These are phyloP conservation scores for Bambusicola thoracicus DNA, from an alignment of 2,113 vertebrate species.

Conservation along the genomic window DNA sequence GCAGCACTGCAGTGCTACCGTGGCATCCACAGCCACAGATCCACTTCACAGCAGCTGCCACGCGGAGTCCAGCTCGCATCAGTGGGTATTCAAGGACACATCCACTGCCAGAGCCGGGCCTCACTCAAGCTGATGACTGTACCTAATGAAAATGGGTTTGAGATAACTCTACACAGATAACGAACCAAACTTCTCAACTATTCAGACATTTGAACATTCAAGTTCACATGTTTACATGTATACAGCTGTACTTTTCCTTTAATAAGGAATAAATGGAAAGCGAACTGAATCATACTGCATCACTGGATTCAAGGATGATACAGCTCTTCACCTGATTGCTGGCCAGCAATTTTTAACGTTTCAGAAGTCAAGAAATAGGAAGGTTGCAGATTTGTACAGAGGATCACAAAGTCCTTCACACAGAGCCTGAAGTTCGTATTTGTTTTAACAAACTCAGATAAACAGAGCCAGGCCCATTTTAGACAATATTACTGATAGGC, in stretches of 20 bases:
- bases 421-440: neutral
- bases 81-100: neutral
- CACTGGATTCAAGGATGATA: neutral
- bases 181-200: neutral
- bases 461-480: neutral
- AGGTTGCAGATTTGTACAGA: neutral
- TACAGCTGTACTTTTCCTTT: neutral
- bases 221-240: neutral
- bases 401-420: neutral
- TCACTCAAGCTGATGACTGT: neutral
- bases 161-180: neutral
- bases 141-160: neutral
- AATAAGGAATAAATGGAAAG: neutral
- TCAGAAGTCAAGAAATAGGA: neutral
- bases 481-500: neutral
- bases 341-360: neutral
- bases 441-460: neutral
- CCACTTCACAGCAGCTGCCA: neutral
- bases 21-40: neutral
- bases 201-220: neutral
- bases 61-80: neutral
- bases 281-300: neutral
- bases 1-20: neutral
- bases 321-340: neutral
- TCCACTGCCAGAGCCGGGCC: neutral